phyloP scores from a whole-genome alignment of 1,140 invertebrate species.

The Pogonus chalceus region DNA sequence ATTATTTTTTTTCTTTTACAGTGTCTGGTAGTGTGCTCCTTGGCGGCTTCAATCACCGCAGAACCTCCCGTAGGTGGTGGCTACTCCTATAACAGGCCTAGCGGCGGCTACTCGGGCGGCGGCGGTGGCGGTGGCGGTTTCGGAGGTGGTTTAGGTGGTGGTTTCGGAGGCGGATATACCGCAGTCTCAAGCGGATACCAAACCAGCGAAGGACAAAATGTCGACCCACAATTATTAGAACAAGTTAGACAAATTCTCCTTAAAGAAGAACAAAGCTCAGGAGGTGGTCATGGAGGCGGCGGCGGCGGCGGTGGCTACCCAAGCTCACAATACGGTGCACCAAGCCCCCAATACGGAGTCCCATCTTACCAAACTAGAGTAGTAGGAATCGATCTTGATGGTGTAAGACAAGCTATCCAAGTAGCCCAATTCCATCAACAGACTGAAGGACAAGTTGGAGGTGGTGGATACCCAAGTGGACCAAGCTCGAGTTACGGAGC shows the following conservation, averaged over 20 bases:
- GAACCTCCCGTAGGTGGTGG: conserved; percentile 52
- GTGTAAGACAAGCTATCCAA: conserved; percentile 64
- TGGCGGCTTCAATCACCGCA: conserved; percentile 44
- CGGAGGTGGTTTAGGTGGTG: conserved; percentile 33
- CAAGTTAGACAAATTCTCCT: conserved; percentile 71
- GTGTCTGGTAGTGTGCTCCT: conserved; percentile 53
- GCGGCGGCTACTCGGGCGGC: conserved; percentile 39
- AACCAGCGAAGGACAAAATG: conserved; percentile 64
- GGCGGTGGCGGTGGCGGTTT: conserved; percentile 33
- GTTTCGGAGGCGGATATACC: conserved; percentile 58
- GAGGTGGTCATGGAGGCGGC: conserved; percentile 34
- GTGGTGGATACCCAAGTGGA: conserved; percentile 37
- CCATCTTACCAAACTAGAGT: conserved; percentile 48
- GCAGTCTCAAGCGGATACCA: conserved; percentile 61
- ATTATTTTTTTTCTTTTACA: conserved; percentile 37
- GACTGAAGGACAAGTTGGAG: conserved; percentile 34
- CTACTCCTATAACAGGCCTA: conserved; percentile 52
- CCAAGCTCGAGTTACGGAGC: conserved; percentile 29
- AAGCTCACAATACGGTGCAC: conserved; percentile 49
- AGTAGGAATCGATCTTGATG: conserved; percentile 63
- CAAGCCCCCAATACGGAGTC: conserved; percentile 46
- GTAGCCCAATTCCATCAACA: conserved; percentile 35
- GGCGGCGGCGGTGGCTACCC: conserved; percentile 44
- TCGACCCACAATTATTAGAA: conserved; percentile 65
- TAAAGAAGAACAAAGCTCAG: conserved; percentile 57